Evolutionary conservation across 2,888 invertebrate species (phyloP).

Genomic region (Xiphydria camelus): DNA sequence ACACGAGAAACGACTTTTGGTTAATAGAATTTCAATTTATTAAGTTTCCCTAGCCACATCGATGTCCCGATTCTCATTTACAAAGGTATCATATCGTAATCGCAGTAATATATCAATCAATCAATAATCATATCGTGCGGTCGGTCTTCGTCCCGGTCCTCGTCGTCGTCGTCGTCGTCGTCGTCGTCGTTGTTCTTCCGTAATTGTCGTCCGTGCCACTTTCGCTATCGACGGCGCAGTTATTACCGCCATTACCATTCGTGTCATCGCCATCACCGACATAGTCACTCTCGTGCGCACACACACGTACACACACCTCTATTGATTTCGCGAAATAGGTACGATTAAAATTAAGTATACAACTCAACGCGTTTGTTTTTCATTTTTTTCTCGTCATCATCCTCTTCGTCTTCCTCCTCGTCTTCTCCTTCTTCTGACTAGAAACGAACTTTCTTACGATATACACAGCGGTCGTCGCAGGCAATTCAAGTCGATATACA

Average conservation of each 20-base stretch:
- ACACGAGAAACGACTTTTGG: no score
- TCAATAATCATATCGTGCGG: conserved; percentile 19
- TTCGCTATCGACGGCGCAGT: not conserved
- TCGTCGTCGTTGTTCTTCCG: not conserved
- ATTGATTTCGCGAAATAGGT: no score
- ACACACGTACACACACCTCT: no score
- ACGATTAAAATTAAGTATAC: no score
- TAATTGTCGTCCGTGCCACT: not conserved
- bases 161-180: not conserved
- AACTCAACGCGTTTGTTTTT: no score
- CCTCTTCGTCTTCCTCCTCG: conserved; percentile 11
- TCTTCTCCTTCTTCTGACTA: conserved; percentile 35
- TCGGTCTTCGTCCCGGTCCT: not conserved
- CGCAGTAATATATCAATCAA: conserved; percentile 21
- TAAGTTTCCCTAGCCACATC: conserved; percentile 52
- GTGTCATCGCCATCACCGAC: not conserved
- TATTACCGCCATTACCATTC: not conserved
- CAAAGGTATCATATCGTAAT: conserved; percentile 47
- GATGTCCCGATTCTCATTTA: conserved; percentile 54
- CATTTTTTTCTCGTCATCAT: conserved; percentile 20
- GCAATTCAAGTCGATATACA: conserved; percentile 41
- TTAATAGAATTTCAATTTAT: conserved; percentile 56
- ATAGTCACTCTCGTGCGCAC: not conserved
- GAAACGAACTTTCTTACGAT: conserved; percentile 37
- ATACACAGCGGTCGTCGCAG: conserved; percentile 28